Base-by-base conservation (phyloP, 2,113 vertebrate species). In the Polypterus senegalus region DNA sequence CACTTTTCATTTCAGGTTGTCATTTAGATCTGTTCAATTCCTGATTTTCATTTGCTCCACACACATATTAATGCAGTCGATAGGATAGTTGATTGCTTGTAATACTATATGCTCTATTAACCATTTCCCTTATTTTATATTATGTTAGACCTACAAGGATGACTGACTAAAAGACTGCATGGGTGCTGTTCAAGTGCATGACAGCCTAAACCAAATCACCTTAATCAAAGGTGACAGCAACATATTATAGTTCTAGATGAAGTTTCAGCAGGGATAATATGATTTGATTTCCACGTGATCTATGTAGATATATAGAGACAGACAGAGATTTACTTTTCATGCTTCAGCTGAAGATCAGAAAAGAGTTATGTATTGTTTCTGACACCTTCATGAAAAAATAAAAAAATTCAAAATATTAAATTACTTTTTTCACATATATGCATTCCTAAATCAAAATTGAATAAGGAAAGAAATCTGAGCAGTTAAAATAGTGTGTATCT, bases 201-300 rank as follows among this genome's bases (percentile, higher is more conserved):
- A 4, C 6, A 10, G 46, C 57, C 46, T 54, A 54, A 52, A 54
- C 49, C 49, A 55, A 61, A 56, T 68, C 66, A 68, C 49, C 5
- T 56, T 68, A 55, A 65, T 68, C 60, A 51, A 64, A 68, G 59
- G 54, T 68, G 66, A 68, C 66, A 68, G 63, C 54, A 61, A 49
- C 59, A 58, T 68, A 64, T 68, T 64, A 68, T 68, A 68, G 43
- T 61, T 44, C 54, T 7, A 64, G 66, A 64, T 62, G 60, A 62
- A 66, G 61, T 62, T 57, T 59, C 48, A 46, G 49, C 61, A 54
- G 45, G 11, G 60, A 45, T 45, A 45, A 45, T 58, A 46, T 66
- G 65, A 62, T 66, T 66, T 60, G 61, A 62, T 66, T 62, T 55
- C 60, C 49, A 51, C 7, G 45, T 47, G 57, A 58, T 46, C 44